Evolutionary conservation across 2,888 invertebrate genomes (phyloP).

Genomic region (Morinoia aosen): DNA sequence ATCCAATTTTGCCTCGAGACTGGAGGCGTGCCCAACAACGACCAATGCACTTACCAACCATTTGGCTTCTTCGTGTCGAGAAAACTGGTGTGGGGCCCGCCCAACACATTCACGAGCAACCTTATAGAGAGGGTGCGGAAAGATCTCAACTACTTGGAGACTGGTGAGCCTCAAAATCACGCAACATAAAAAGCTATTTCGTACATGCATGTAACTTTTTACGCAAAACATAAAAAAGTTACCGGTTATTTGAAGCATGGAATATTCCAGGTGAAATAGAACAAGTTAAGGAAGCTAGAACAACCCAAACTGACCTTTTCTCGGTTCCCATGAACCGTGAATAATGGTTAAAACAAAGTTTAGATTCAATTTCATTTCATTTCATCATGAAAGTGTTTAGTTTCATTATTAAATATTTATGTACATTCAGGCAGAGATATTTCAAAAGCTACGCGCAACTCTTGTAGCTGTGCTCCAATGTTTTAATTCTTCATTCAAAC

Average conservation of each 20-base stretch:
- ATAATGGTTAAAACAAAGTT: neutral
- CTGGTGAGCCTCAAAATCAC: neutral
- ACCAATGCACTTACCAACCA: neutral
- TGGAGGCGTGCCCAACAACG: neutral
- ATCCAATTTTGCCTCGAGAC: neutral
- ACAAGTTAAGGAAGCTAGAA: too few relatives aligned
- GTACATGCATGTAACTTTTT: too few relatives aligned
- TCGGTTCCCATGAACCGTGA: too few relatives aligned
- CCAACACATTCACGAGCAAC: conserved; percentile 50
- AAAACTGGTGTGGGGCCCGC: conserved; percentile 60
- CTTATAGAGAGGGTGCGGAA: conserved; percentile 23
- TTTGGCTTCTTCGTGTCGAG: neutral
- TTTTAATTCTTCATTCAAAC: too few relatives aligned
- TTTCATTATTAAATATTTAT: too few relatives aligned
- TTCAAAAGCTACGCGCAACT: too few relatives aligned
- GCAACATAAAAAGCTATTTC: neutral
- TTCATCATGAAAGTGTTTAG: neutral
- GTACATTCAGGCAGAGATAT: too few relatives aligned
- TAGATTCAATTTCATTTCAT: neutral
- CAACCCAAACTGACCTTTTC: too few relatives aligned
- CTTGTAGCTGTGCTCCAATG: too few relatives aligned
- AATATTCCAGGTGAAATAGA: too few relatives aligned
- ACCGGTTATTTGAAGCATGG: too few relatives aligned
- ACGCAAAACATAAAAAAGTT: too few relatives aligned
- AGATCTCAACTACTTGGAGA: conserved; percentile 28